Evolutionary conservation across 2,888 invertebrate species (phyloP).

Genomic region (Eupithecia exiguata): DNA sequence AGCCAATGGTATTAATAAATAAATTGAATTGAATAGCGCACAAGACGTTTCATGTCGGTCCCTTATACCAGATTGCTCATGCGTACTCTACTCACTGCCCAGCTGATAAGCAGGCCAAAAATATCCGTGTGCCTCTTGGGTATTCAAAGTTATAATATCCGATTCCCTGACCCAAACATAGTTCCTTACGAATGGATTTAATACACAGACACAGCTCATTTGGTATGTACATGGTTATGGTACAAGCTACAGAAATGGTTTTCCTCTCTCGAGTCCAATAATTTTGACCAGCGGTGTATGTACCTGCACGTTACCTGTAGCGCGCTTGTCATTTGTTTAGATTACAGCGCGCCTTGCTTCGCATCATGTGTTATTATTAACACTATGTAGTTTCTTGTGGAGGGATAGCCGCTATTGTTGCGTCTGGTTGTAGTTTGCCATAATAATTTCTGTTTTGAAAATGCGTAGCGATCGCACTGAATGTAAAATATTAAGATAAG

Average conservation of each 20-base stretch:
- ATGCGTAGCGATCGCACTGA: neutral
- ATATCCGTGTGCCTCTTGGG: neutral
- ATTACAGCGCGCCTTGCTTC: conserved; percentile 37
- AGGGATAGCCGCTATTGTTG: conserved; percentile 10
- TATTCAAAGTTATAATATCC: neutral
- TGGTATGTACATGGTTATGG: neutral
- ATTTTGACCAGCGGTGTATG: neutral
- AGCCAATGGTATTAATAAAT: too few relatives aligned
- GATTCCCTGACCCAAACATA: neutral
- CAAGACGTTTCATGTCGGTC: neutral
- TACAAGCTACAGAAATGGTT: neutral
- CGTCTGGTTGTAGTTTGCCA: neutral
- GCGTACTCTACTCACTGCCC: neutral
- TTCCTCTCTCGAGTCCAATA: neutral
- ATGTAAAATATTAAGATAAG: neutral
- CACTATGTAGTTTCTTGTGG: conserved; percentile 38
- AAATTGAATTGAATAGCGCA: too few relatives aligned
- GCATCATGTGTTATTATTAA: conserved; percentile 53
- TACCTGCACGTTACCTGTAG: neutral
- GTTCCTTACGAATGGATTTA: neutral
- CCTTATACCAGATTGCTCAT: neutral
- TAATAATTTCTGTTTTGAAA: neutral
- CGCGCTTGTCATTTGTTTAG: conserved; percentile 8
- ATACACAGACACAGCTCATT: neutral
- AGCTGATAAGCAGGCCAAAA: neutral